These are phyloP conservation scores for Trinorchestia longiramus DNA, from an alignment of 1,140 invertebrate genomes.

Conservation along the genomic window DNA sequence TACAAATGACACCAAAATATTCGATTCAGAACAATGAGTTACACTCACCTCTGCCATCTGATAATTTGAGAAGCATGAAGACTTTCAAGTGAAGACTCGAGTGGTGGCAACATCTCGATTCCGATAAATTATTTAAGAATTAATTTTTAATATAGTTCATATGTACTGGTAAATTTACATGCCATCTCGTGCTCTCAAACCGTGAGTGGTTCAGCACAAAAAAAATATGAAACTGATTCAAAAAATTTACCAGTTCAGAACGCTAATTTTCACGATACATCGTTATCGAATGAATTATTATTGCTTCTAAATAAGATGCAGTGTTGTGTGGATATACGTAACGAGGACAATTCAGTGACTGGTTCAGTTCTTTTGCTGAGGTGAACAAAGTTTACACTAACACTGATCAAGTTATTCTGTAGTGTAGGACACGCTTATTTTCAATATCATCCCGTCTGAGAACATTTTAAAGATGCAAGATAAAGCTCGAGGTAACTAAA, in stretches of 20 bases:
- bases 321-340: not conserved
- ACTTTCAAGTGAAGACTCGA: not conserved
- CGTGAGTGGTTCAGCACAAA: not conserved
- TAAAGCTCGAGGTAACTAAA: not conserved
- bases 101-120: not conserved
- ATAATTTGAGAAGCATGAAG: not conserved
- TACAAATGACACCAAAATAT: too few species aligned
- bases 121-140: not conserved
- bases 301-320: not conserved
- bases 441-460: not conserved
- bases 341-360: not conserved
- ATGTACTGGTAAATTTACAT: not conserved
- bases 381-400: not conserved
- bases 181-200: not conserved
- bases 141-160: not conserved
- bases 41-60: not conserved
- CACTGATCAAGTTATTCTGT: not conserved
- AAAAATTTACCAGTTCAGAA: not conserved
- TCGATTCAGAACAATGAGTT: too few species aligned
- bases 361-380: not conserved
- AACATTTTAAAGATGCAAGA: not conserved
- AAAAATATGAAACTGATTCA: not conserved
- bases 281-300: not conserved
- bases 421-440: not conserved
- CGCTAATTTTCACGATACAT: not conserved